These are phyloP conservation scores for Pseudopipra pipra DNA, from an alignment of 2,113 vertebrate genomes.

Conservation along the genomic window DNA sequence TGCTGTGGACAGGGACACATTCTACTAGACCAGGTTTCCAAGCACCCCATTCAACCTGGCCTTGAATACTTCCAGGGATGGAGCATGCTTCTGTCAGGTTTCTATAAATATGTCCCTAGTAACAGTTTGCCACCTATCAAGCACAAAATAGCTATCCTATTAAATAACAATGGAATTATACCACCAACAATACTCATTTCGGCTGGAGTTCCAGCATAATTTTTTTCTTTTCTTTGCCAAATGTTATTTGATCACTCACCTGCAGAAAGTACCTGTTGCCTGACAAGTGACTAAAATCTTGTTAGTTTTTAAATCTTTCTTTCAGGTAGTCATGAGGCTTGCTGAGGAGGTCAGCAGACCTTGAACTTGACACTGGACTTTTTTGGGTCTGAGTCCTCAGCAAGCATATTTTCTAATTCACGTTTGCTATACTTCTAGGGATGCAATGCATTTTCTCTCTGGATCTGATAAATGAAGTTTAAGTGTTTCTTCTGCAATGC, in stretches of 20 bases:
- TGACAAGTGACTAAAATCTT: background rate
- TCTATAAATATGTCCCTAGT: slow-evolving; percentile 24
- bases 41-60: background rate
- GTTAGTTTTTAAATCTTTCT: background rate
- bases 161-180: slow-evolving; percentile 5
- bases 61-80: background rate
- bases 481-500: background rate
- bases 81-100: background rate
- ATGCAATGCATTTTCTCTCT: background rate
- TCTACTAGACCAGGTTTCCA: background rate
- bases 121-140: background rate
- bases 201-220: background rate
- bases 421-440: background rate
- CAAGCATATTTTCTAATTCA: background rate
- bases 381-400: background rate
- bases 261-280: background rate
- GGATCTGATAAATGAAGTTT: background rate
- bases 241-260: background rate
- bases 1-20: background rate
- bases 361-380: background rate
- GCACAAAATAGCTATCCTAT: background rate
- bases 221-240: background rate
- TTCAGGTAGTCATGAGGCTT: background rate
- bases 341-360: background rate
- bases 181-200: background rate